Conservation (phyloP, 2,797 vertebrate species). For the Orestias chungarensis region DNA sequence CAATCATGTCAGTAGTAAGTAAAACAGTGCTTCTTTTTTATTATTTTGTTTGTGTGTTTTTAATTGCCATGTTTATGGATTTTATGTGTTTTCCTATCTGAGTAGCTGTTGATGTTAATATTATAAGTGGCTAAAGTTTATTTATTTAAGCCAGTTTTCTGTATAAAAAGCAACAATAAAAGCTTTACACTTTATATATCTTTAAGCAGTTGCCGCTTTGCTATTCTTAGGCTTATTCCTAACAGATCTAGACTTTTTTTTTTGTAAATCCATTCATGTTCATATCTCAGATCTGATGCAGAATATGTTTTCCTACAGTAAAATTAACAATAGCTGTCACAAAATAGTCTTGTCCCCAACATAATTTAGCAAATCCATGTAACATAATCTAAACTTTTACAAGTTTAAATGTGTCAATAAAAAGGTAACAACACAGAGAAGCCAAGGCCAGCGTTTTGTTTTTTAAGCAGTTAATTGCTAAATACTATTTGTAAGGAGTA, state of each 20-base stretch:
- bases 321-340: not conserved
- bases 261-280: not conserved
- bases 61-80: not conserved
- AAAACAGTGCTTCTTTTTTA: conserved; percentile 72
- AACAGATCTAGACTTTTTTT: not conserved
- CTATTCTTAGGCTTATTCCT: not conserved
- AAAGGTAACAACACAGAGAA: not conserved
- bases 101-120: not conserved
- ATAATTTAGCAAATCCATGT: not conserved
- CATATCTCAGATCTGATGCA: not conserved
- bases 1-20: conserved; percentile 99
- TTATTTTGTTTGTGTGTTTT: conserved; percentile 4
- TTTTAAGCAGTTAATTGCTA: no score
- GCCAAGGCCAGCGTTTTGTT: no score
- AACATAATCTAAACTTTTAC: not conserved
- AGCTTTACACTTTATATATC: no score
- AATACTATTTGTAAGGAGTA: not conserved
- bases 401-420: not conserved
- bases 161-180: no score
- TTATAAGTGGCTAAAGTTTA: not conserved
- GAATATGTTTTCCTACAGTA: not conserved
- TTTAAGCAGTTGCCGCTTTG: not conserved
- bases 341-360: no score
- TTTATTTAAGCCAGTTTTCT: not conserved
- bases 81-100: not conserved